Evolutionary conservation across 2,888 invertebrate genomes (phyloP), one percentile per base, ranked within the genome.

Genomic region (Orthosia gracilis): DNA sequence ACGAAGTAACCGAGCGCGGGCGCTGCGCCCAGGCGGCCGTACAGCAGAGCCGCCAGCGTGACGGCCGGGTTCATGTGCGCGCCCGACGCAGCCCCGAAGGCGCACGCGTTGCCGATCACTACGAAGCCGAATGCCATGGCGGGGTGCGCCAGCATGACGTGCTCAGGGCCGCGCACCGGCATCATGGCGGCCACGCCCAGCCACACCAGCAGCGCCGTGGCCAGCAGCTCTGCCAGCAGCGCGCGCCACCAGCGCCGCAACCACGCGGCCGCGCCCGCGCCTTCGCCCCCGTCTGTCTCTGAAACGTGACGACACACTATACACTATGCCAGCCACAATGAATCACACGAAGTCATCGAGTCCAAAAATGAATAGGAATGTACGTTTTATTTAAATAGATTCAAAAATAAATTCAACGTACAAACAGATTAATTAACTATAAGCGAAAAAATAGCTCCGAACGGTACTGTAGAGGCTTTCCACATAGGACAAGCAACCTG

Each of bases 41-140:
- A 89, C 73, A 98, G 89, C 67, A 97, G 89, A 52, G 97, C 97
- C 7, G 98, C 97, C 45, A 98, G 94, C 18, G 98, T 98, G 21
- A 98, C 98, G 4, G 98, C 97, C 0, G 98, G 98, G 95, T 98
- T 98, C 88, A 98, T 93, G 94, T 98, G 98, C 26, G 98, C 98
- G 66, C 98, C 98, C 18, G 98, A 98, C 58, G 97, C 96, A 85
- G 98, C 97, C 4, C 98, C 98, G 89, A 98, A 97, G 72, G 91
- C 93, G 83, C 91, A 87, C 71, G 89, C 91, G 87, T 91, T 90
- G 57, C 89, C 91, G 26, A 91, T 78, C 81, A 96, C 94, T 54
- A 94, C 87, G 90, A 90, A 91, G 75, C 95, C 96, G 91, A 96
- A 96, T 26, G 91, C 93, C 80, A 93, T 86, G 72, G 96, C 96